These are phyloP conservation scores for Phrynocephalus versicolor DNA, from an alignment of 2,113 vertebrate species.

Conservation along the genomic window DNA sequence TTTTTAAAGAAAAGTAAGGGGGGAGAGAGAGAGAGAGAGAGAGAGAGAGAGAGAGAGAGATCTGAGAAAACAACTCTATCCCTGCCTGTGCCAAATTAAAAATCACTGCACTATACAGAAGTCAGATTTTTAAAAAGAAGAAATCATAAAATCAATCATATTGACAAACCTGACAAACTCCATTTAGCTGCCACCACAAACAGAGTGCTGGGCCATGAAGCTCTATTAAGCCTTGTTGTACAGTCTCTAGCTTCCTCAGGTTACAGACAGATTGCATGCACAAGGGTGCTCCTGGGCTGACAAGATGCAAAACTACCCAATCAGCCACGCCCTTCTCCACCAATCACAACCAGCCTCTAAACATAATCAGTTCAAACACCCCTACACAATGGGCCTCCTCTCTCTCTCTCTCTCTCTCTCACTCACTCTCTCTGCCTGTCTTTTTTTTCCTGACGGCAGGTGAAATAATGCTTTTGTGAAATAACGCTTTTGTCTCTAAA, in stretches of 20 bases:
- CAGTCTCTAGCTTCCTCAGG: constrained; percentile 86
- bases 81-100: constrained; percentile 72
- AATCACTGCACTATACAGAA: constrained; percentile 75
- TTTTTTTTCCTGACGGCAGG: constrained; percentile 80
- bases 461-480: constrained; percentile 84
- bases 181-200: constrained; percentile 95
- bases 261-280: constrained; percentile 91
- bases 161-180: constrained; percentile 98
- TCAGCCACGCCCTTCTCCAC: constrained; percentile 94
- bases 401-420: constrained; percentile 32
- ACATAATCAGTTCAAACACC: constrained; percentile 92
- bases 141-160: constrained; percentile 85
- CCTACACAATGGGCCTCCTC: constrained; percentile 85
- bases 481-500: constrained; percentile 73
- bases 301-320: constrained; percentile 93
- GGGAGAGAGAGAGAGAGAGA: no score
- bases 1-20: not conserved
- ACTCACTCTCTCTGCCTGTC: constrained; percentile 29
- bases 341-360: constrained; percentile 92
- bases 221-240: constrained; percentile 81
- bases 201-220: constrained; percentile 86
- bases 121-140: constrained; percentile 55
- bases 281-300: constrained; percentile 89
- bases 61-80: constrained; percentile 48
- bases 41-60: no score